phyloP scores from a whole-genome alignment of 2,888 invertebrate genomes.

The Meteorus colon region DNA sequence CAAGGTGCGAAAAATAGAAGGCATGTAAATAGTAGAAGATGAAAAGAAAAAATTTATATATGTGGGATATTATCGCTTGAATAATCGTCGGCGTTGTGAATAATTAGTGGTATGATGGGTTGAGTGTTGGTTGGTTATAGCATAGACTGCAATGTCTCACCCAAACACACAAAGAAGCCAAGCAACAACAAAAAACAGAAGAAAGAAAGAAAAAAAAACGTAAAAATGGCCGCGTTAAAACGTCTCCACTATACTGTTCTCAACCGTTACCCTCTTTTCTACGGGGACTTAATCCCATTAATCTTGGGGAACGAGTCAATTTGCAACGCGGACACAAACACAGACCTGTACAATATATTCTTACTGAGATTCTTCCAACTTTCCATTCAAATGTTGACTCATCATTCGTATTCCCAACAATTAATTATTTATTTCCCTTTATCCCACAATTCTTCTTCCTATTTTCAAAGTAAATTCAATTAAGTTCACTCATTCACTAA shows the following conservation, averaged over 20 bases:
- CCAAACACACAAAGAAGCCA: conserved; percentile 64
- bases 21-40: neutral
- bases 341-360: conserved; percentile 1
- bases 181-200: conserved; percentile 44
- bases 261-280: conserved; percentile 57
- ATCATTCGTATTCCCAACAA: neutral
- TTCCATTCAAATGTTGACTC: conserved; percentile 4
- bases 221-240: conserved; percentile 64
- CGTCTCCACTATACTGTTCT: conserved; percentile 63
- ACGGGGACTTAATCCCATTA: conserved; percentile 50
- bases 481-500: conserved; percentile 9
- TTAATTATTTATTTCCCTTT: neutral
- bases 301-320: conserved; percentile 51
- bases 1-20: conserved; percentile 16
- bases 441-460: neutral
- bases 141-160: conserved; percentile 71
- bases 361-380: conserved; percentile 6
- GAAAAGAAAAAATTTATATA: neutral
- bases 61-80: conserved; percentile 35
- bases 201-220: conserved; percentile 57
- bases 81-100: conserved; percentile 66
- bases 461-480: neutral
- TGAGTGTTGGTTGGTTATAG: conserved; percentile 65
- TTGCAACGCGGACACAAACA: conserved; percentile 36
- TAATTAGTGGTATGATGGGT: conserved; percentile 73